Evolutionary conservation across 2,888 invertebrate species (phyloP).

Genomic region (Vanessa cardui): DNA sequence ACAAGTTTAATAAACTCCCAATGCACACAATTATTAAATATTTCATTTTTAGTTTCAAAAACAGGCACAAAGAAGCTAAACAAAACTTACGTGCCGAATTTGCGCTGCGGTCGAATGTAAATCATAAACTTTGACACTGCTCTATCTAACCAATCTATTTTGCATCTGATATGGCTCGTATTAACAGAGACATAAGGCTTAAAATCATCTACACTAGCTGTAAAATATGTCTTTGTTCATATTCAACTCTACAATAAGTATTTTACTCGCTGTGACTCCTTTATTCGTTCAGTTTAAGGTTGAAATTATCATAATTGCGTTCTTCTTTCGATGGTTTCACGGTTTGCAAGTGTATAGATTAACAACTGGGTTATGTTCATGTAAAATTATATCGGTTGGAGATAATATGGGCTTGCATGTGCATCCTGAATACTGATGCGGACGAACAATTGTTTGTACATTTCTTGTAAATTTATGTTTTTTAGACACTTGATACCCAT

Average conservation of each 20-base stretch:
- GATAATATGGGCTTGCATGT: slow-evolving; percentile 24
- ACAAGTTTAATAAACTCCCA: no score
- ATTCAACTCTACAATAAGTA: background rate
- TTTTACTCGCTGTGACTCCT: slow-evolving; percentile 1
- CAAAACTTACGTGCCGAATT: slow-evolving; percentile 19
- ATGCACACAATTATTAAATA: background rate
- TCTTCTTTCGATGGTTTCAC: background rate
- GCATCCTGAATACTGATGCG: slow-evolving; percentile 19
- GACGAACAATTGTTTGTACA: slow-evolving; percentile 10
- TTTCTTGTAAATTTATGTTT: background rate
- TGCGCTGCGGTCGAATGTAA: slow-evolving; percentile 9
- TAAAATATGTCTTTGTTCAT: background rate
- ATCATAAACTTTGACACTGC: slow-evolving; percentile 21
- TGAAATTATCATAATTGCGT: slow-evolving; percentile 6
- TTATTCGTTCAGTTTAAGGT: slow-evolving; percentile 8
- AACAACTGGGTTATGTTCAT: slow-evolving; percentile 4
- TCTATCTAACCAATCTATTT: background rate
- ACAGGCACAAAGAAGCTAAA: slow-evolving; percentile 17
- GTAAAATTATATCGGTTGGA: slow-evolving; percentile 22
- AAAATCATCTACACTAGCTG: background rate
- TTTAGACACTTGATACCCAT: background rate
- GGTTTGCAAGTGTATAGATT: slow-evolving; percentile 1
- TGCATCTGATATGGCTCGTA: background rate
- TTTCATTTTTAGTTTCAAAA: slow-evolving; percentile 10
- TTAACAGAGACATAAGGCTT: background rate